phyloP scores from a whole-genome alignment of 2,113 vertebrate genomes.

The Xenopus borealis region DNA sequence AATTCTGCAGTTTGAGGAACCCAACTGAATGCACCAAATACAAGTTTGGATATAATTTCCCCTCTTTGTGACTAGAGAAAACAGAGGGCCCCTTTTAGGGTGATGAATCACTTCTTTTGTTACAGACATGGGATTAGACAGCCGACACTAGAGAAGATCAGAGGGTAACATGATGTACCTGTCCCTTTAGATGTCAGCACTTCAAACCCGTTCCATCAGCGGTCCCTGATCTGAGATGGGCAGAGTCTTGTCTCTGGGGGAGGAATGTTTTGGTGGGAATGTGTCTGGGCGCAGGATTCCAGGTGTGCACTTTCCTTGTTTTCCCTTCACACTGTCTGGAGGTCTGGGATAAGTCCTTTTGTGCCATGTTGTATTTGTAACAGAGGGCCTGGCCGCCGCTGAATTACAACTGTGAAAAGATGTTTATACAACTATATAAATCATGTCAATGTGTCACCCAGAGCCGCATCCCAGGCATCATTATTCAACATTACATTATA shows the following conservation, averaged over 20 bases:
- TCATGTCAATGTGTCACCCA: too few species aligned
- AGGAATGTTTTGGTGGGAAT: slow-evolving; percentile 19
- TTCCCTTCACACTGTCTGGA: too few species aligned
- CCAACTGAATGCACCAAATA: neutral
- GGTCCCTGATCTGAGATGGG: slow-evolving; percentile 20
- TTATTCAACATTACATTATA: too few species aligned
- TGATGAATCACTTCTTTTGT: slow-evolving; percentile 17
- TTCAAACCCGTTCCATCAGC: slow-evolving; percentile 35
- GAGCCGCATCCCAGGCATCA: too few species aligned
- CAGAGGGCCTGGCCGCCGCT: too few species aligned
- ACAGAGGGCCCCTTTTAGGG: neutral
- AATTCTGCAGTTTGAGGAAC: neutral
- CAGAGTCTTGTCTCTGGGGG: slow-evolving; percentile 34
- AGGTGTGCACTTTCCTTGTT: slow-evolving; percentile 21
- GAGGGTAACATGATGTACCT: neutral
- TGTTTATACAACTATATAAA: too few species aligned
- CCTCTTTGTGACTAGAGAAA: neutral
- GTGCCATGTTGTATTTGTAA: too few species aligned
- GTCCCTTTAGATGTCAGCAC: slow-evolving; percentile 32
- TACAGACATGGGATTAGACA: slow-evolving; percentile 1
- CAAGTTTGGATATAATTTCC: too few species aligned
- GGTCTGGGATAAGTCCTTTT: neutral
- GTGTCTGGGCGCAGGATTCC: slow-evolving; percentile 13
- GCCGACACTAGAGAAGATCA: slow-evolving; percentile 8
- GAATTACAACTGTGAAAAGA: too few species aligned